Percentiles rank a stretch among this genome's conserved stretches.
These are phyloP conservation scores for Peromyscus attwateri DNA, from an alignment of 2,797 vertebrate species.

Conservation along the genomic window DNA sequence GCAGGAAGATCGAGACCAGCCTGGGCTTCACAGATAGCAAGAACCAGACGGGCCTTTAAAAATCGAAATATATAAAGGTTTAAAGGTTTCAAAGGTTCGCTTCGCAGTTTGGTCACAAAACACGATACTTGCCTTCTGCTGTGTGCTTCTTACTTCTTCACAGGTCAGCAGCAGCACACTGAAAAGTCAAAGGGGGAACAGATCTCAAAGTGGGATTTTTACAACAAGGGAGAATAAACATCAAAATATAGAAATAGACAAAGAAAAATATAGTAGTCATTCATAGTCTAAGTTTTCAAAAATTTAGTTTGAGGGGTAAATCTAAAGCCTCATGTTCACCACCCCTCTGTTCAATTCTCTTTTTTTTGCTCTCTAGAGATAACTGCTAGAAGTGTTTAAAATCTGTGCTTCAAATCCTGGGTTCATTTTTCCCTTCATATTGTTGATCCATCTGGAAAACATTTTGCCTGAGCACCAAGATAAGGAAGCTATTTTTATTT, in stretches of 20 bases:
- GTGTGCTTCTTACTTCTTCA: not conserved
- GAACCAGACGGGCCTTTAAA: not conserved
- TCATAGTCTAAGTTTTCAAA: constrained; percentile 7
- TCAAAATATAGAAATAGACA: constrained; percentile 40
- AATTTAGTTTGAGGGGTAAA: not conserved
- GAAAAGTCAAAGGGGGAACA: not conserved
- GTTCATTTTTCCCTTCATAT: not conserved
- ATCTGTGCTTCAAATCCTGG: constrained; percentile 18
- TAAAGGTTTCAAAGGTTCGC: not conserved
- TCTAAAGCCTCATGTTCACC: not conserved
- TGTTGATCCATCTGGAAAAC: constrained; percentile 46
- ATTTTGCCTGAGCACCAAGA: not conserved
- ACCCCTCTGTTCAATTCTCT: not conserved
- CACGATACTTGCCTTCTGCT: not conserved
- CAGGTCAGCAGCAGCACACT: not conserved
- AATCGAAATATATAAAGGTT: not conserved
- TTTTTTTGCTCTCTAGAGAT: not conserved
- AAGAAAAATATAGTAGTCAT: not conserved
- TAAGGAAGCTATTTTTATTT: constrained; percentile 43
- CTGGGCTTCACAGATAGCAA: not conserved
- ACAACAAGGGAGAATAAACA: not conserved
- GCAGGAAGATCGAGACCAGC: not conserved
- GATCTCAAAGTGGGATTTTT: constrained; percentile 19
- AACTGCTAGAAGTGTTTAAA: constrained; percentile 31
- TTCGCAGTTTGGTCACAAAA: not conserved